These are phyloP conservation scores for Parnassius apollo DNA, from an alignment of 2,888 invertebrate species.

Conservation along the genomic window DNA sequence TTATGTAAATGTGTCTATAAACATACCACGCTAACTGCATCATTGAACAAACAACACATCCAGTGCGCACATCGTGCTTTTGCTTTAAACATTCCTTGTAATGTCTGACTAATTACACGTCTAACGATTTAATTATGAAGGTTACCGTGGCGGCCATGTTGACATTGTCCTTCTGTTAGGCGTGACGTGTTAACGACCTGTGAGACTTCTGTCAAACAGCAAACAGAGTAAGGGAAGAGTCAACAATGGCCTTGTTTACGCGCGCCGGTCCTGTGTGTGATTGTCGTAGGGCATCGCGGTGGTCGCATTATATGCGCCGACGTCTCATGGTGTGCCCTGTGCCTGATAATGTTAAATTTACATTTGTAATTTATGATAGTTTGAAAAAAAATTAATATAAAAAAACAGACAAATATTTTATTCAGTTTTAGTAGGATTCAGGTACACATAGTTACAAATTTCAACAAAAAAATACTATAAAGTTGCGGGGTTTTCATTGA, in stretches of 20 bases:
- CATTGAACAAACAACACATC: constrained; percentile 36
- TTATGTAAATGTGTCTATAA: too few species aligned
- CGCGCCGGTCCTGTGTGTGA: constrained; percentile 56
- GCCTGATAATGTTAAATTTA: constrained; percentile 15
- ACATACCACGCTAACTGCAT: neutral
- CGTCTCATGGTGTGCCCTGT: constrained; percentile 21
- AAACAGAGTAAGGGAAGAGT: constrained; percentile 60
- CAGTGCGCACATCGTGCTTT: constrained; percentile 39
- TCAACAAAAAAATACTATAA: too few species aligned
- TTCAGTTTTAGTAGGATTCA: too few species aligned
- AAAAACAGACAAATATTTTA: too few species aligned
- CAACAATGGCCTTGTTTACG: constrained; percentile 63
- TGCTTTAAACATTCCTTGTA: constrained; percentile 29
- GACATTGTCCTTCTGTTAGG: constrained; percentile 60
- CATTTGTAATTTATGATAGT: neutral
- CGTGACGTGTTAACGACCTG: constrained; percentile 77
- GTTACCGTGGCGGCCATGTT: constrained; percentile 35
- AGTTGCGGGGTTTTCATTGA: too few species aligned
- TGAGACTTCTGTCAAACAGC: constrained; percentile 78
- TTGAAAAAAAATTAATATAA: too few species aligned
- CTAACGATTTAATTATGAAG: constrained; percentile 53
- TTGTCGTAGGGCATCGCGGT: constrained; percentile 49
- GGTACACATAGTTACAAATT: too few species aligned
- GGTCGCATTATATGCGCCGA: constrained; percentile 46
- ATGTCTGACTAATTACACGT: constrained; percentile 50